A percentile compares a stretch with the other conserved stretches of the same genome.
These are phyloP conservation scores for Apodemia hepburni DNA, from an alignment of 2,888 invertebrate species.

Conservation along the genomic window DNA sequence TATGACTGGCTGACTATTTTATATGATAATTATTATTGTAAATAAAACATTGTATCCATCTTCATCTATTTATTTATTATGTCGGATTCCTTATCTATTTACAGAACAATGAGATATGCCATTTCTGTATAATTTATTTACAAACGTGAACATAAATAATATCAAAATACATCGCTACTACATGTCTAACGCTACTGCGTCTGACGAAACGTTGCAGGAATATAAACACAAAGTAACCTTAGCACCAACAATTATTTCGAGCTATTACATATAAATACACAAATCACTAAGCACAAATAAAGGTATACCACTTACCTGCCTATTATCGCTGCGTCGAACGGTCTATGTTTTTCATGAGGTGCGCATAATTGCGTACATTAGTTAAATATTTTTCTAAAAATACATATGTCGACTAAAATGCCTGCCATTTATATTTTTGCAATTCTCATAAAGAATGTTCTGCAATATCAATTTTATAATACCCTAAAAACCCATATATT, in stretches of 20 bases:
- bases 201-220: slow-evolving; percentile 30
- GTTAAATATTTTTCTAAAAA: background rate
- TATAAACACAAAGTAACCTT: slow-evolving; percentile 51
- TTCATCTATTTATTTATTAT: slow-evolving; percentile 61
- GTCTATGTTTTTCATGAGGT: background rate
- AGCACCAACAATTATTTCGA: slow-evolving; percentile 46
- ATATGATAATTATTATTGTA: slow-evolving; percentile 11
- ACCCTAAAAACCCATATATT: too few relatives aligned
- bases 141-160: slow-evolving; percentile 76
- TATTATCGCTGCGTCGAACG: background rate
- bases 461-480: too few relatives aligned
- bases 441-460: background rate
- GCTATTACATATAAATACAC: background rate
- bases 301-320: background rate
- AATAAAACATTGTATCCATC: slow-evolving; percentile 49
- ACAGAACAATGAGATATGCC: slow-evolving; percentile 76
- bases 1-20: too few relatives aligned
- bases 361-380: background rate
- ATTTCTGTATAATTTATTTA: slow-evolving; percentile 70
- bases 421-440: background rate
- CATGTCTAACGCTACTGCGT: slow-evolving; percentile 32
- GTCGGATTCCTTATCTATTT: slow-evolving; percentile 58
- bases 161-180: slow-evolving; percentile 68
- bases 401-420: background rate
- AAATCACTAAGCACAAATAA: background rate